Evolutionary conservation across 2,113 vertebrate genomes (phyloP).

Genomic region (Hypocryptadius cinnamomeus): DNA sequence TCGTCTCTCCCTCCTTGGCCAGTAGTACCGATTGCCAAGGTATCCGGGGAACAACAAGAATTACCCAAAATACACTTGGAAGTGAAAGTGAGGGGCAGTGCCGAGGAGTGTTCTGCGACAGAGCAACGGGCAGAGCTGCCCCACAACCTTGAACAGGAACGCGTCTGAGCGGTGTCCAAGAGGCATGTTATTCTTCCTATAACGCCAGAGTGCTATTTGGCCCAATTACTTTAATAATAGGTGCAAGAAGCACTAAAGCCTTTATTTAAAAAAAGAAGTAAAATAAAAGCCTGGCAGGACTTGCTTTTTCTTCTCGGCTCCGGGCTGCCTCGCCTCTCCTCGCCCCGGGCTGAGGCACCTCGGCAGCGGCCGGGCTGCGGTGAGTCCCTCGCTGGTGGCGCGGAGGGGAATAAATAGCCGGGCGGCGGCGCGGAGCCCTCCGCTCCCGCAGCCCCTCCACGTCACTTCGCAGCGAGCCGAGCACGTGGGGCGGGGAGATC

Average conservation of each 20-base stretch:
- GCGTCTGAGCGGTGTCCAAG: neutral
- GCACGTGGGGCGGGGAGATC: conserved; percentile 74
- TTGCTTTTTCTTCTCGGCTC: neutral
- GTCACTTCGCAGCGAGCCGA: conserved; percentile 71
- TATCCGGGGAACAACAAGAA: neutral
- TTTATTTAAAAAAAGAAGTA: neutral
- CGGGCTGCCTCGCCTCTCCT: neutral
- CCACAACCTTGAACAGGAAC: neutral
- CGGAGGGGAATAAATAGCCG: neutral
- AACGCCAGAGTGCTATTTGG: neutral
- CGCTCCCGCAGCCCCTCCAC: conserved; percentile 64
- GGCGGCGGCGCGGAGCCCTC: conserved; percentile 48
- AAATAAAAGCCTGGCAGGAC: neutral
- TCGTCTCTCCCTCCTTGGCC: neutral
- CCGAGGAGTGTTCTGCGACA: neutral
- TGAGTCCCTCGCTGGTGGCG: neutral
- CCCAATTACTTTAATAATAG: neutral
- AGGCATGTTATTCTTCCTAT: neutral
- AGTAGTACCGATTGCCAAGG: neutral
- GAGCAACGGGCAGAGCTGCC: neutral
- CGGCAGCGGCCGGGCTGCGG: neutral
- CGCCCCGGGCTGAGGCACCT: neutral
- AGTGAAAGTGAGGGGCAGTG: neutral
- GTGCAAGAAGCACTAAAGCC: neutral
- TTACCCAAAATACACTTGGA: neutral